phyloP scores from a whole-genome alignment of 2,888 invertebrate species.

The Meteorus cinctellus region DNA sequence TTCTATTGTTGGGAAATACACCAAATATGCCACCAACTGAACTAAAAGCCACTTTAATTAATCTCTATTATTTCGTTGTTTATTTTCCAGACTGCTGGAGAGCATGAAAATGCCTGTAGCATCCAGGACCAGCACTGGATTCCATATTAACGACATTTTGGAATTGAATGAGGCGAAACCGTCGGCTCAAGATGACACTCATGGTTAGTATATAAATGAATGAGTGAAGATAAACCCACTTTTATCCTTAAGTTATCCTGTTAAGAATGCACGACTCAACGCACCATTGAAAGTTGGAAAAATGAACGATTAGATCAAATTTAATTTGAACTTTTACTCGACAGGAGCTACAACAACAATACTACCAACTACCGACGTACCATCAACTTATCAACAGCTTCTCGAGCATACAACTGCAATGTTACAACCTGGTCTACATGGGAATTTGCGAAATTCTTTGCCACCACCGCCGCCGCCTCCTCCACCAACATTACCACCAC shows the following conservation, averaged over 20 bases:
- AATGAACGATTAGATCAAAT: too few species aligned
- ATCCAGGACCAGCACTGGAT: conserved; percentile 83
- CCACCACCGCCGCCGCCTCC: conserved; percentile 64
- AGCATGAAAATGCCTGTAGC: conserved; percentile 85
- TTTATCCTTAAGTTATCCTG: not conserved
- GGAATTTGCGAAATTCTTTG: conserved; percentile 63
- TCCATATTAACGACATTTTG: conserved; percentile 94
- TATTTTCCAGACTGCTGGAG: conserved; percentile 82
- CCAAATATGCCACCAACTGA: conserved; percentile 13
- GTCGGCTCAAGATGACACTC: conserved; percentile 62
- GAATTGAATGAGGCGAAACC: conserved; percentile 84
- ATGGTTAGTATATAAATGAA: conserved; percentile 57
- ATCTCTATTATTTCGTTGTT: conserved; percentile 46
- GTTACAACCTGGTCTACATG: conserved; percentile 67
- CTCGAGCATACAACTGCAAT: conserved; percentile 70
- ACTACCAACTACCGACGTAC: conserved; percentile 66
- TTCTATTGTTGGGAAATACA: too few species aligned
- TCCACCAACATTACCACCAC: conserved; percentile 58
- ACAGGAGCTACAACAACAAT: conserved; percentile 62
- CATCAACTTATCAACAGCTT: conserved; percentile 69
- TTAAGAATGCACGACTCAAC: not conserved
- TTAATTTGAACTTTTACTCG: too few species aligned
- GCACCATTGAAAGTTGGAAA: too few species aligned
- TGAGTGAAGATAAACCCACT: not conserved
- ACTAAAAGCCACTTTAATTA: conserved; percentile 35